Percentiles rank a stretch among this genome's conserved stretches.
These are phyloP conservation scores for Brachyrhaphis roseni DNA, from an alignment of 2,797 vertebrate species.

Conservation along the genomic window DNA sequence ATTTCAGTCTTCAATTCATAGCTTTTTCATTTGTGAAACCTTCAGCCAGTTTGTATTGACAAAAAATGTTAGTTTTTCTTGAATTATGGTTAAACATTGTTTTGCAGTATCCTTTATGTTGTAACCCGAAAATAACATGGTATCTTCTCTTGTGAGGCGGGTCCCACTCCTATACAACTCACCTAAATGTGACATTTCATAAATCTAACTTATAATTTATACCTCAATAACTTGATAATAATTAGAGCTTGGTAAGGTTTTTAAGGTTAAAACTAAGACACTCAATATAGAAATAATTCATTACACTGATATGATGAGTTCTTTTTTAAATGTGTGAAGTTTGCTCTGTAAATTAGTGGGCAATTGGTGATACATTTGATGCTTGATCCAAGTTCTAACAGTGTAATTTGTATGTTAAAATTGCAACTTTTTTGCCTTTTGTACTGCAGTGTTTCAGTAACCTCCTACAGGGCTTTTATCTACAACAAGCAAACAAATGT, in stretches of 20 bases:
- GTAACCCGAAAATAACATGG: background rate
- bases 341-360: conserved; percentile 11
- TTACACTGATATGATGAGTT: background rate
- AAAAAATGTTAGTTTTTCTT: background rate
- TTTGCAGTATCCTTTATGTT: background rate
- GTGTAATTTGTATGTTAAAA: conserved; percentile 15
- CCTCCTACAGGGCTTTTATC: conserved; percentile 10
- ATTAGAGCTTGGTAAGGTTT: conserved; percentile 5
- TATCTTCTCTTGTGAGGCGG: background rate
- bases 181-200: background rate
- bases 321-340: conserved; percentile 4
- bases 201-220: background rate
- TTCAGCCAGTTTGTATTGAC: background rate
- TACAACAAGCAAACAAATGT: conserved; percentile 10
- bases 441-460: conserved; percentile 7
- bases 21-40: background rate
- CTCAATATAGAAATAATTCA: conserved; percentile 4
- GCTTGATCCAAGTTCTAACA: conserved; percentile 17
- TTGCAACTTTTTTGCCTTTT: conserved; percentile 11
- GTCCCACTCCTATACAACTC: background rate
- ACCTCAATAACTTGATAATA: background rate
- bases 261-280: background rate
- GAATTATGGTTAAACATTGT: background rate
- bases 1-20: background rate
- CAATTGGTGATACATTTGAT: conserved; percentile 18